Base-by-base conservation (phyloP, 2,797 vertebrate species). In the Coluber constrictor region DNA sequence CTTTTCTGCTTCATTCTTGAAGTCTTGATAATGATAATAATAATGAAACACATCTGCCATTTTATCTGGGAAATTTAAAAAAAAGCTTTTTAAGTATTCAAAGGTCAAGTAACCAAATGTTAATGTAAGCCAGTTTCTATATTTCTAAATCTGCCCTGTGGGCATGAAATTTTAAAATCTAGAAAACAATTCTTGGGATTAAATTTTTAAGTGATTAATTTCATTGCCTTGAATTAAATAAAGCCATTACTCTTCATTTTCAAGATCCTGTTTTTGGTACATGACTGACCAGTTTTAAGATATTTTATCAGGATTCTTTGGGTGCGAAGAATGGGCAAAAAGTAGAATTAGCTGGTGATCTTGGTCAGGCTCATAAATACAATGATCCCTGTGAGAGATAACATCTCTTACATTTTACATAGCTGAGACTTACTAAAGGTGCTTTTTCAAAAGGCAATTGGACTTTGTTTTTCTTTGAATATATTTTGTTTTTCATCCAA, bases 1-100 rank as follows among this genome's bases (percentile, higher is more conserved):
- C 90, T 60, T 23, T 23, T 93, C 56, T 54, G 8, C 61, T 93
- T 91, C 20, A 55, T 90, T 94, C 83, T 92, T 55, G 51, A 87
- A 92, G 7, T 43, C 18, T 43, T 83, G 43, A 47, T 47, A 47
- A 47, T 23, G 18, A 83, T 47, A 87, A 54, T 89, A 3, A 88
- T 47, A 88, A n/a, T 88, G 20, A 11, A 47, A 83, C 20, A 47
- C 4, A 9, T 83, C 37, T 83, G 37, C 20, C 37, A 83, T 47
- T 4, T 83, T 83, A 83, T 83, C 10, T 83, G 23, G 74, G 74
- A 43, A 11, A 70, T 70, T 18, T 18, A 5, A 18, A 70, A 47
- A 83, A 83, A 25, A n/a, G 4, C 20, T 47, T 83, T 83, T 83
- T 11, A 83, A 47, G 37, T 25, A 47, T 47, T 83, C 18, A 83